Evolutionary conservation across 2,888 invertebrate genomes (phyloP).

Genomic region (Morpho deidamia): DNA sequence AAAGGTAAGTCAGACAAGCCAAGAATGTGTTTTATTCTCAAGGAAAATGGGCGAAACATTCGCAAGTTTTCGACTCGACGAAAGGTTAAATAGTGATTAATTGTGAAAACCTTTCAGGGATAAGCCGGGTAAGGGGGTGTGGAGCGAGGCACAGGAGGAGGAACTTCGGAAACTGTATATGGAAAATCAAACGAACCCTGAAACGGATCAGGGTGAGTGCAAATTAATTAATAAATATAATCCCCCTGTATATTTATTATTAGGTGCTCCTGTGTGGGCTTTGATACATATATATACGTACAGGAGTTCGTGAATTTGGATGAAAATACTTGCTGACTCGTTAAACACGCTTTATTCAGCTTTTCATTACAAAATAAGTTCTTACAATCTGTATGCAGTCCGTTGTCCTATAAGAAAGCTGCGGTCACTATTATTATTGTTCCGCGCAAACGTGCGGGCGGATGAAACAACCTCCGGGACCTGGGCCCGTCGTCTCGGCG

Average conservation of each 20-base stretch:
- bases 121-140: constrained; percentile 74
- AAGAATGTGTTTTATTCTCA: constrained; percentile 2
- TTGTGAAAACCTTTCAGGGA: constrained; percentile 40
- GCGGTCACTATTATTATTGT: no score
- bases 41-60: constrained; percentile 3
- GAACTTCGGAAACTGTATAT: constrained; percentile 90
- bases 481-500: no score
- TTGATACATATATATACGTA: no score
- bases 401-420: no score
- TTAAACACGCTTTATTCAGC: no score
- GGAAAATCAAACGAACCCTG: constrained; percentile 86
- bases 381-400: no score
- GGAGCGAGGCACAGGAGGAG: constrained; percentile 93
- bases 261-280: neutral
- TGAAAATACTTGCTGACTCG: no score
- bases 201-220: constrained; percentile 82
- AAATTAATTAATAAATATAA: constrained; percentile 7
- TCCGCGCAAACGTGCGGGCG: no score
- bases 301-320: no score
- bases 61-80: constrained; percentile 14
- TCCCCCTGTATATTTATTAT: constrained; percentile 7
- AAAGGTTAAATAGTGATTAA: constrained; percentile 25
- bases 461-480: no score
- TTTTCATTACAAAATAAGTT: no score
- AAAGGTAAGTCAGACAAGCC: neutral